Evolutionary conservation across 1,140 invertebrate genomes (phyloP), one percentile per base, ranked within the genome.

Genomic region (Brachionus calyciflorus): DNA sequence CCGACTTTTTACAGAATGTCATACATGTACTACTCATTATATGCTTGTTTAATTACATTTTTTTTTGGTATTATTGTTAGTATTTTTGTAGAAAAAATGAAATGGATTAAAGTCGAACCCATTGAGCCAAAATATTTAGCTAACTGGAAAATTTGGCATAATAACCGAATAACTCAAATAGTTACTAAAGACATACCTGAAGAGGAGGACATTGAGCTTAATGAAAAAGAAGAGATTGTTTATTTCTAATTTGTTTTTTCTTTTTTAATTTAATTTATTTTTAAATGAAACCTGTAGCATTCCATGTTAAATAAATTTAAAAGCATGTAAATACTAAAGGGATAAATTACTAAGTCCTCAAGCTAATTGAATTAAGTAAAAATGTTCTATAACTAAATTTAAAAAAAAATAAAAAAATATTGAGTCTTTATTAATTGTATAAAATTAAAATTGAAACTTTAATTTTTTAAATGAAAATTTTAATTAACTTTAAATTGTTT

Each of bases 21-120:
- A 40, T 73, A 73, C 41, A 2, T 51, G 12, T 73, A 73, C 12
- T 73, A 73, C 17, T 73, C 69, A 41, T 17, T 73, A 55, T 49
- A 41, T 24, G 44, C 69, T 24, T 49, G 28, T 21, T 28, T 73
- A 21, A 37, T 73, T 30, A 51, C 46, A 49, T 73, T 17, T 12
- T 40, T 55, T 33, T 19, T 51, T 9, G 69, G 46, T 14, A 30
- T 73, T 37, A 17, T 40, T 2, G 46, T 73, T 3, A 73, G 69
- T 24, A 21, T 73, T 19, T 33, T 73, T 12, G 69, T 51, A 6
- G 60, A 65, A 12, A 65, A 65, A 44, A 24, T 24, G 17, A 65
- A 65, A 44, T 65, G 26, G 21, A 24, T 65, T 24, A 37, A 65
- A 21, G 30, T 44, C 21, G 30, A 26, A 10, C 60, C 60, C 14